A percentile compares a stretch with the other conserved stretches of the same genome.
Evolutionary conservation across 1,140 invertebrate genomes (phyloP).

Genomic region (Macrotrachela quadricornifera): DNA sequence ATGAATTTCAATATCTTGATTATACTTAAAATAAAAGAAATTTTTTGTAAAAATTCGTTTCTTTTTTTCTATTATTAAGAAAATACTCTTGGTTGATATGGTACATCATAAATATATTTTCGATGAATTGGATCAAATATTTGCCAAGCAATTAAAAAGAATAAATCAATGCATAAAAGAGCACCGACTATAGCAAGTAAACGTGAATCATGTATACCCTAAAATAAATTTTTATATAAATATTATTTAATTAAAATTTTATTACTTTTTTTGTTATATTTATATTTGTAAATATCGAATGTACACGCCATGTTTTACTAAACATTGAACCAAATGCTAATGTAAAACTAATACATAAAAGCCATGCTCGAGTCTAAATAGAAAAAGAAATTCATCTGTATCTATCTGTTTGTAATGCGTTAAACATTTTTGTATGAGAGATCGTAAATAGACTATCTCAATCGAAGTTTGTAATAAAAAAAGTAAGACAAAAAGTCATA

Average conservation of each 20-base stretch:
- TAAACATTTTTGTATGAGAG: too few relatives aligned
- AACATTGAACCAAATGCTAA: conserved; percentile 98
- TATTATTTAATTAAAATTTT: conserved; percentile 5
- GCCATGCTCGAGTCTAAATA: conserved; percentile 52
- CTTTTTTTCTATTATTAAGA: too few relatives aligned
- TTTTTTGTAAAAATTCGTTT: too few relatives aligned
- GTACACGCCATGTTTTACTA: conserved; percentile 92
- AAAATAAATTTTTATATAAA: conserved; percentile 11
- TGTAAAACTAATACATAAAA: conserved; percentile 95
- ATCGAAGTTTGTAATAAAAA: too few relatives aligned
- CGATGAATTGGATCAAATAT: conserved; percentile 74
- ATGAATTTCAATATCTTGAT: neutral
- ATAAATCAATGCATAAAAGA: conserved; percentile 63
- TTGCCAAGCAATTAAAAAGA: conserved; percentile 90
- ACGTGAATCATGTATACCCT: conserved; percentile 92
- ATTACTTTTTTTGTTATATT: conserved; percentile 73
- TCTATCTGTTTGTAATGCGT: too few relatives aligned
- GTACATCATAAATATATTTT: too few relatives aligned
- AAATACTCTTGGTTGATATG: too few relatives aligned
- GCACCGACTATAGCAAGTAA: conserved; percentile 87
- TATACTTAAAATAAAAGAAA: too few relatives aligned
- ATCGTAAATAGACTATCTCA: too few relatives aligned
- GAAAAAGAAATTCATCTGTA: too few relatives aligned
- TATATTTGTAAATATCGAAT: conserved; percentile 90
- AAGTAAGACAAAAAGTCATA: too few relatives aligned